Evolutionary conservation across 1,140 invertebrate species (phyloP).

Genomic region (Euura lappo): DNA sequence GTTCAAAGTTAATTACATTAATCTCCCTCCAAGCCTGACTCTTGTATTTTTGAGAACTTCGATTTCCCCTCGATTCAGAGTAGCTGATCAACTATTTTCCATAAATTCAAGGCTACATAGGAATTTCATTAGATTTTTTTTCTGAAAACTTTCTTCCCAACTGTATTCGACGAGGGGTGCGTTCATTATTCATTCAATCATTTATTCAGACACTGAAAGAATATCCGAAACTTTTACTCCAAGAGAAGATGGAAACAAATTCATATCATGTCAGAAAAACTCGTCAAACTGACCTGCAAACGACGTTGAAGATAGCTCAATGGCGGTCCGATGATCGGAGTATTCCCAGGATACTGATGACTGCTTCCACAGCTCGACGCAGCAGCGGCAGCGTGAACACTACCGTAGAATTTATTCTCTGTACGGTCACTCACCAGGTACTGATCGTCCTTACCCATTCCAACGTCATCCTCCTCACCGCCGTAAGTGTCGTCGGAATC

Average conservation of each 20-base stretch:
- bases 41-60: too few species aligned
- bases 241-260: neutral
- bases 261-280: neutral
- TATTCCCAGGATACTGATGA: conserved; percentile 55
- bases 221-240: neutral
- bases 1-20: conserved; percentile 14
- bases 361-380: conserved; percentile 52
- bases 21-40: neutral
- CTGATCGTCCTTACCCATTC: conserved; percentile 78
- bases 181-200: neutral
- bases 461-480: conserved; percentile 78
- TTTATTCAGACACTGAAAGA: neutral
- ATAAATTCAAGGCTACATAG: too few species aligned
- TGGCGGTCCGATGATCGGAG: conserved; percentile 56
- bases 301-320: conserved; percentile 55
- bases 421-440: conserved; percentile 84
- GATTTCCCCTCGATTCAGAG: too few species aligned
- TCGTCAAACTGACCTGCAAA: conserved; percentile 42
- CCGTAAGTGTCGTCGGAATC: conserved; percentile 84
- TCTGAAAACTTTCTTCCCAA: too few species aligned
- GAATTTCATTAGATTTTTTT: too few species aligned
- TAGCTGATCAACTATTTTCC: too few species aligned
- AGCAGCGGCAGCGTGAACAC: conserved; percentile 53
- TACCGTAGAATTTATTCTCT: conserved; percentile 87
- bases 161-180: neutral